phyloP scores from a whole-genome alignment of 2,797 vertebrate species.

The Mionectes olivaceus region DNA sequence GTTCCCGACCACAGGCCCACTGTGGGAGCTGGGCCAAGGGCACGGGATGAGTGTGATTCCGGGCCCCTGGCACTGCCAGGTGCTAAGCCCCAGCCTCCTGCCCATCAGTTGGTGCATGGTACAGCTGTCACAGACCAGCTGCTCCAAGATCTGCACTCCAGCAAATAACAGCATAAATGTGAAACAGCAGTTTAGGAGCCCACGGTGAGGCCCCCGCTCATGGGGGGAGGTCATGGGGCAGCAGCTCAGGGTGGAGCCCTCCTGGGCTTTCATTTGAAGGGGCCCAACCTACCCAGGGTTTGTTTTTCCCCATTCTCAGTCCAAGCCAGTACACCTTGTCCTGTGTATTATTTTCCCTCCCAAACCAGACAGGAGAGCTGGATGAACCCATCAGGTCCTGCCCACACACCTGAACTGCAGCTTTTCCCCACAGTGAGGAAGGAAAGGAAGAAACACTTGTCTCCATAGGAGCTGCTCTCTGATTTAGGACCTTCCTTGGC shows the following conservation, averaged over 20 bases:
- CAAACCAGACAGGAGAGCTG: not conserved
- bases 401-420: not conserved
- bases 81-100: constrained; percentile 25
- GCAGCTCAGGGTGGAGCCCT: fast-evolving
- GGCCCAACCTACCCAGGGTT: not conserved
- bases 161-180: not conserved
- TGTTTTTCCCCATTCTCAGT: not conserved
- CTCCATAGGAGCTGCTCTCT: not conserved
- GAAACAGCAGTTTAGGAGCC: not conserved
- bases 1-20: not conserved
- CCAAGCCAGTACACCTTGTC: not conserved
- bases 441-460: not conserved
- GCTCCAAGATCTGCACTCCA: not conserved
- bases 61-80: not conserved
- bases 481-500: not conserved
- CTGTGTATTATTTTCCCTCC: not conserved
- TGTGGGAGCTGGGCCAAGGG: constrained; percentile 4
- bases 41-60: not conserved
- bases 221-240: not conserved
- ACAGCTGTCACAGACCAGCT: not conserved
- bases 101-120: not conserved
- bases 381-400: not conserved
- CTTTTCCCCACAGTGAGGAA: not conserved
- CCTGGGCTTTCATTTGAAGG: not conserved
- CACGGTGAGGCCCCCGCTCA: not conserved